A percentile compares a stretch with the other conserved stretches of the same genome.
phyloP scores from a whole-genome alignment of 2,888 invertebrate genomes.

The Automeris io region DNA sequence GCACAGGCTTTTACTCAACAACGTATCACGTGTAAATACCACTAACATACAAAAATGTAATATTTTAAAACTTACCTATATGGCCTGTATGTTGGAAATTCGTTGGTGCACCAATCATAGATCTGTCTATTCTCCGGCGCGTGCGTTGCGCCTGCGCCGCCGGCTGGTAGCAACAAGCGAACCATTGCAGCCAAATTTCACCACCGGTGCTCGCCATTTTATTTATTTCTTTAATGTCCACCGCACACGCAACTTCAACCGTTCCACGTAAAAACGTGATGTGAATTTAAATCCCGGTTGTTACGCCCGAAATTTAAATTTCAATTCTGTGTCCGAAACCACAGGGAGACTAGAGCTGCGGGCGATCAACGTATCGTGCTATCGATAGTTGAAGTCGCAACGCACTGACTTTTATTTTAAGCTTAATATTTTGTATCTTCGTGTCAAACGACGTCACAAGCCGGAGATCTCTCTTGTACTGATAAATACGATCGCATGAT shows the following conservation, averaged over 20 bases:
- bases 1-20: too few relatives aligned
- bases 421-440: conserved; percentile 21
- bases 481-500: conserved; percentile 63
- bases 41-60: too few relatives aligned
- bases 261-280: conserved; percentile 26
- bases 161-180: conserved; percentile 92
- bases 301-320: conserved; percentile 6
- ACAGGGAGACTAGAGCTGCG: conserved; percentile 23
- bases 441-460: conserved; percentile 27
- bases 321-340: conserved; percentile 9
- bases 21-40: too few relatives aligned
- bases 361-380: conserved; percentile 25
- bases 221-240: conserved; percentile 32
- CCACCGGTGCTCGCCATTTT: conserved; percentile 84
- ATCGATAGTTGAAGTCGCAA: conserved; percentile 25
- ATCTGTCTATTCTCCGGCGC: conserved; percentile 89
- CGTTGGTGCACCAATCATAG: conserved; percentile 97
- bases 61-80: conserved; percentile 53
- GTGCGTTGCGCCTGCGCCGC: conserved; percentile 84
- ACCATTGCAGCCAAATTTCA: conserved; percentile 94
- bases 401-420: conserved; percentile 26
- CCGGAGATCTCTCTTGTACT: conserved; percentile 39
- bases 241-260: conserved; percentile 27
- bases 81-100: conserved; percentile 95
- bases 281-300: conserved; percentile 10